Conservation (phyloP, 2,888 invertebrate species). For the Stenolophus ochropezus region DNA sequence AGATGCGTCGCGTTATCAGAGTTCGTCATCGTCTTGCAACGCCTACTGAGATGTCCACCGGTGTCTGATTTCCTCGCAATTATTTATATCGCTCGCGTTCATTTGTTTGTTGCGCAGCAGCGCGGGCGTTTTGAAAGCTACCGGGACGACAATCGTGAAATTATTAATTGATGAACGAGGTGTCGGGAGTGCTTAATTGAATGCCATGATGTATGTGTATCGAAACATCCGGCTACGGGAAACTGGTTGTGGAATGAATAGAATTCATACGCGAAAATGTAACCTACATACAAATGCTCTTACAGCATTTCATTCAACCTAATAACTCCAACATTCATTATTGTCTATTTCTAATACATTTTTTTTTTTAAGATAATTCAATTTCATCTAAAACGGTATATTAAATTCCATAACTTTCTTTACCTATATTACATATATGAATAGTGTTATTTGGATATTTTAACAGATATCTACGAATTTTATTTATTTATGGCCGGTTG, state of each 20-base stretch:
- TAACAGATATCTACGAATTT: too few species aligned
- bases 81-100: conserved; percentile 13
- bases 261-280: neutral
- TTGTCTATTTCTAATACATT: too few species aligned
- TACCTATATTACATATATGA: too few species aligned
- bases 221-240: conserved; percentile 15
- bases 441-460: too few species aligned
- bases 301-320: too few species aligned
- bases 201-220: conserved; percentile 20
- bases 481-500: too few species aligned
- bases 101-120: conserved; percentile 17
- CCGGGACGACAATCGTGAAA: conserved; percentile 51
- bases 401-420: too few species aligned
- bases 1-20: neutral
- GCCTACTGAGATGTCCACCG: neutral
- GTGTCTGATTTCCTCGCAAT: conserved; percentile 29
- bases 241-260: neutral
- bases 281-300: neutral
- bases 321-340: too few species aligned
- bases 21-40: neutral
- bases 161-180: conserved; percentile 47
- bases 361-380: too few species aligned
- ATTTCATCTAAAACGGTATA: too few species aligned
- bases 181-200: conserved; percentile 42
- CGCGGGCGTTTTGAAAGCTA: conserved; percentile 51